Base-by-base conservation (phyloP, 1,140 invertebrate genomes). In the Microplitis demolitor region DNA sequence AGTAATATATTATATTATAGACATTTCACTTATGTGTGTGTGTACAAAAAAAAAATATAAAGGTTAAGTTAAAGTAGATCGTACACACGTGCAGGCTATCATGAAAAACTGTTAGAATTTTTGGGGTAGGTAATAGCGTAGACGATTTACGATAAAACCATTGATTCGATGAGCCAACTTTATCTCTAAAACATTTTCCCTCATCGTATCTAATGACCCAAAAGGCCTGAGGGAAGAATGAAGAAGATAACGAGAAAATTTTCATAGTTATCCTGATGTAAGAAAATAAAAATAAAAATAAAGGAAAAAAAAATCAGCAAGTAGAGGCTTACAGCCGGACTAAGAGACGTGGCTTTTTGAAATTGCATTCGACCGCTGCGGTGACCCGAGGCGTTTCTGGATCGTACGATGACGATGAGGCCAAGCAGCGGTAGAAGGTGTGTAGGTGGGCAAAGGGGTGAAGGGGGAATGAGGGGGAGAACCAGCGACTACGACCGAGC, bases 341-440 rank as follows among this genome's bases (percentile, higher is more conserved):
- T 16, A 16, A 33, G 24, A 34, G 9, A 35, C 39, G 34, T 56
- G 61, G 64, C 31, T 75, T 75, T 75, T 72, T 8, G 71, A 73
- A 75, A 75, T 75, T 75, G 67, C 68, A 74, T 69, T 73, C 70
- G 74, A 72, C 71, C 68, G 69, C 60, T 58, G 70, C 24, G 66
- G 66, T 69, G 78, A 74, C 74, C 74, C 74, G 67, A 73, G 80
- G 79, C 83, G 82, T 82, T 76, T 82, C 83, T 85, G 84, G 78
- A 79, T 85, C 84, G 78, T 84, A 85, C 79, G 84, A 86, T 85
- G 79, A 79, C 61, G 72, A 73, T 61, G 78, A 76, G 77, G 70
- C 70, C 54, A 77, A 78, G 77, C 63, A 71, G 69, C 75, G 58
- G 66, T 62, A 71, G 31, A 67, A 60, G 66, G 45, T 56, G 64